A percentile compares a stretch with the other conserved stretches of the same genome.
Conservation (phyloP, 2,888 invertebrate genomes). For the Tetramorium bicarinatum region DNA sequence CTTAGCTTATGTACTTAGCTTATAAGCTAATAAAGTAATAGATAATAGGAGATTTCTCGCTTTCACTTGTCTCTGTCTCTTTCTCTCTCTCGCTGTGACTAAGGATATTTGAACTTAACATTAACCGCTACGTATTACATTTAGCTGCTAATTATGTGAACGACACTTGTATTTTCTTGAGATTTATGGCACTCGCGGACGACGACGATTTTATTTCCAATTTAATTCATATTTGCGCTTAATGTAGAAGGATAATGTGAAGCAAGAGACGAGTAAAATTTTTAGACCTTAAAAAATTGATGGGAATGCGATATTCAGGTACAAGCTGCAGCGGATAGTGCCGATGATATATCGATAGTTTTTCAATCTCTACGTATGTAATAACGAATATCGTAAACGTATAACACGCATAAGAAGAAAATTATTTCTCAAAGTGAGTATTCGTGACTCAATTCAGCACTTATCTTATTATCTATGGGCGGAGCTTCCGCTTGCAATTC, state of each 20-base stretch:
- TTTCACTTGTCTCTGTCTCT: neutral
- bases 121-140: neutral
- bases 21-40: conserved; percentile 19
- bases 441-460: neutral
- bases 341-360: neutral
- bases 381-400: neutral
- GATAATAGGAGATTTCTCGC: neutral
- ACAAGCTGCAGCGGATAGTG: neutral
- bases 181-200: neutral
- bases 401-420: neutral
- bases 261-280: neutral
- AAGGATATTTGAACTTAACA: neutral
- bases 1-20: neutral
- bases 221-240: neutral
- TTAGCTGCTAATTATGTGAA: neutral
- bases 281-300: neutral
- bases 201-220: neutral
- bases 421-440: neutral
- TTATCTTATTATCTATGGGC: conserved; percentile 8
- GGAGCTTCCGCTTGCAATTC: conserved; percentile 36
- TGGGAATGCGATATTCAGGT: neutral
- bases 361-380: neutral
- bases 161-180: neutral
- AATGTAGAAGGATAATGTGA: neutral
- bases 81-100: neutral